Base-by-base conservation (phyloP, 1,140 invertebrate species). In the Ceratoteleas bidentatus region DNA sequence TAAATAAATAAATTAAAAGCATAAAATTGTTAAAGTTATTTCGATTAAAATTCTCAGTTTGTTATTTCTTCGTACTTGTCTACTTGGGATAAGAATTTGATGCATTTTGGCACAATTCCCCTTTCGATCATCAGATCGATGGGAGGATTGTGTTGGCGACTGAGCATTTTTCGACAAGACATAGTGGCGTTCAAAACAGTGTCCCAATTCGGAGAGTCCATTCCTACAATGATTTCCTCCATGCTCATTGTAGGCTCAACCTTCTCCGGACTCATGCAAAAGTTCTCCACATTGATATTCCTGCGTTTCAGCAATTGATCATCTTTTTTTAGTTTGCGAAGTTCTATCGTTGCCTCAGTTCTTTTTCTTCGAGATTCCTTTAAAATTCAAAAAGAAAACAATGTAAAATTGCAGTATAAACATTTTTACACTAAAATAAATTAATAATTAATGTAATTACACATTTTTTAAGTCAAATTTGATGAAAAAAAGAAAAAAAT, bases 251-350 rank as follows among this genome's bases (percentile, higher is more conserved):
- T 13, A 0, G 34, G 6, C 1, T 54, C 50, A 83, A 73, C 88
- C 81, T 68, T 64, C 14, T 77, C 34, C 86, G 88, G 60, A 32
- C n/a, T 60, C 9, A 36, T 10, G 7, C 10, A 13, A 10, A 58
- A 86, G 75, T 94, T 93, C 34, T 93, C 92, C 40, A 93, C 88
- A 57, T 92, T 92, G 33, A 99, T 95, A 86, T 99, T 99, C 61
- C 99, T 93, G 50, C 97, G 92, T 92, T 99, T 99, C 0, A 96
- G 92, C n/a, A 99, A 91, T 86, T 98, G 97, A 85, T 99, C 98
- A 92, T 99, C 98, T 87, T 98, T 97, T 49, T 96, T 96, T 6
- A 96, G 95, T 92, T 99, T 99, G 11, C 99, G 92, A 6, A 99
- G 92, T 84, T 98, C 96, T 9, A 99, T 94, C 7, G 95, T 96